phyloP scores from a whole-genome alignment of 2,113 vertebrate species.

The Tychaedon coryphoeus region DNA sequence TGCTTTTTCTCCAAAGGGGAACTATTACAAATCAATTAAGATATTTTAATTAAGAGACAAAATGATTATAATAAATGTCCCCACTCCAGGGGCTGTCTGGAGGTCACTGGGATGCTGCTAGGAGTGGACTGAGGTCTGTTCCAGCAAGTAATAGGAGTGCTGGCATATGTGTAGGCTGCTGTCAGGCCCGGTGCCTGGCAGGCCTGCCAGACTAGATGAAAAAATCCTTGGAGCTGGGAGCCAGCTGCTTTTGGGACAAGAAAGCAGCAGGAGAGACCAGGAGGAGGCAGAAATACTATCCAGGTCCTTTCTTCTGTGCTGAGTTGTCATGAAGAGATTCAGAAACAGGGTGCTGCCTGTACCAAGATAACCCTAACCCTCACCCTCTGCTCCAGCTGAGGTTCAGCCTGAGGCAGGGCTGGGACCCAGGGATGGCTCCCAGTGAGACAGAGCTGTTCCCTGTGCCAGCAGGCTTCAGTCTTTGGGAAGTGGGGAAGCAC shows the following conservation, averaged over 20 bases:
- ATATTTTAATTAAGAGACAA: constrained; percentile 53
- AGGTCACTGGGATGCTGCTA: not conserved
- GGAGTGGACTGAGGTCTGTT: not conserved
- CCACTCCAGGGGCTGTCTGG: not conserved
- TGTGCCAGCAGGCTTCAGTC: not conserved
- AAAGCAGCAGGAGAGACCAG: not conserved
- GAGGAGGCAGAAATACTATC: not conserved
- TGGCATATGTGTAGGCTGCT: constrained; percentile 4
- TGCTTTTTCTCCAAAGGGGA: constrained; percentile 7
- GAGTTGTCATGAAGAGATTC: not conserved
- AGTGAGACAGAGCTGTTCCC: not conserved
- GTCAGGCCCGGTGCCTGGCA: not conserved
- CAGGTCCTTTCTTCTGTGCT: not conserved
- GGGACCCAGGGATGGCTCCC: not conserved
- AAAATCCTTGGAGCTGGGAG: not conserved
- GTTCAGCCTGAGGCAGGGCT: not conserved
- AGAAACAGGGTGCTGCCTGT: not conserved
- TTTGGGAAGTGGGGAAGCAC: not conserved
- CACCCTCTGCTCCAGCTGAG: not conserved
- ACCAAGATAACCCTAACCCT: not conserved
- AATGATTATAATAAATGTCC: constrained; percentile 9
- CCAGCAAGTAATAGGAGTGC: constrained; percentile 14
- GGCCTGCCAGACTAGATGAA: not conserved
- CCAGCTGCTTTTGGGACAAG: not conserved
- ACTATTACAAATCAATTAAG: constrained; percentile 60